Conservation (phyloP, 1,140 invertebrate species). For the Pogonomyrmex barbatus region DNA sequence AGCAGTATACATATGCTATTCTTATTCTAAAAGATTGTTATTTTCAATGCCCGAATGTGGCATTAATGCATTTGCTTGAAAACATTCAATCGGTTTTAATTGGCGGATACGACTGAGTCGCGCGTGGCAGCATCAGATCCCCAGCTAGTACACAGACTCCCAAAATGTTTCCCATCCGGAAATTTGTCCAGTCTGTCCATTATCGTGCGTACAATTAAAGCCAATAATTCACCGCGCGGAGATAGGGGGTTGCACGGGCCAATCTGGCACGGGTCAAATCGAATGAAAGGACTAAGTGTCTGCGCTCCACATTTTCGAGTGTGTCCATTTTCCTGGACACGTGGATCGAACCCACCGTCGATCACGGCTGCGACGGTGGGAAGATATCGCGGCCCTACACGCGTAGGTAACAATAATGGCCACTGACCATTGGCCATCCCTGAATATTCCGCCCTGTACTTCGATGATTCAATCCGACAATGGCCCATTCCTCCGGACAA, state of each 20-base stretch:
- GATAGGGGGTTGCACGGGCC: slow-evolving; percentile 7
- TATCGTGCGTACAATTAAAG: slow-evolving; percentile 81
- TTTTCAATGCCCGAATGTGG: not conserved
- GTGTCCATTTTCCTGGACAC: slow-evolving; percentile 38
- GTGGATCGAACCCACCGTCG: slow-evolving; percentile 9
- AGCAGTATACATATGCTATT: not conserved
- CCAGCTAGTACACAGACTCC: slow-evolving; percentile 27
- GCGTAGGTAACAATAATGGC: slow-evolving; percentile 78
- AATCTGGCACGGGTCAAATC: slow-evolving; percentile 15
- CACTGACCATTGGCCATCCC: slow-evolving; percentile 80
- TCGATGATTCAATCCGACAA: slow-evolving; percentile 85
- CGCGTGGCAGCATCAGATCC: slow-evolving; percentile 63
- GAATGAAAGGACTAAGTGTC: slow-evolving; percentile 54
- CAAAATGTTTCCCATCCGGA: slow-evolving; percentile 66
- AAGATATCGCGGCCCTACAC: slow-evolving; percentile 52
- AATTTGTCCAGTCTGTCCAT: slow-evolving; percentile 79
- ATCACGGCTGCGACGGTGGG: slow-evolving; percentile 27
- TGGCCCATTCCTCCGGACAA: slow-evolving; percentile 81
- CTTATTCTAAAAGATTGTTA: not conserved
- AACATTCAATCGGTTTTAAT: slow-evolving; percentile 59
- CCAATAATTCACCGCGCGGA: slow-evolving; percentile 82
- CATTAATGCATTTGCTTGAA: slow-evolving; percentile 4
- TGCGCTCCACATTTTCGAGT: slow-evolving; percentile 76
- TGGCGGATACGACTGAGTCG: slow-evolving; percentile 66
- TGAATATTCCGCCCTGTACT: slow-evolving; percentile 78